phyloP scores from a whole-genome alignment of 2,113 vertebrate species.

The Barbus barbus region DNA sequence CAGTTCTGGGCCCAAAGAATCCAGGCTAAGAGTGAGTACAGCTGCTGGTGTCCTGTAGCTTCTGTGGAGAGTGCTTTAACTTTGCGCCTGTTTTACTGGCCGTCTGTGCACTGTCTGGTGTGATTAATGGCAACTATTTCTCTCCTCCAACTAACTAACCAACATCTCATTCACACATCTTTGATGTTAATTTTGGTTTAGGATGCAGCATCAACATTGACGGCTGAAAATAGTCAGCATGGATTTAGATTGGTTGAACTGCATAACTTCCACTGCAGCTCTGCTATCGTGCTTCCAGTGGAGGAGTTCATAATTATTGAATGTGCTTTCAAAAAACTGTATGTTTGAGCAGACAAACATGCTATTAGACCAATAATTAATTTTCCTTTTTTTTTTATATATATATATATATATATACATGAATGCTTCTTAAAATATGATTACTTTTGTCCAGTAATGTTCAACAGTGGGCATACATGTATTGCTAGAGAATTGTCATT shows the following conservation, averaged over 20 bases:
- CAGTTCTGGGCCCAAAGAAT: slow-evolving; percentile 67
- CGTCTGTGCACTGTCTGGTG: neutral
- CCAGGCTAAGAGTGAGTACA: slow-evolving; percentile 80
- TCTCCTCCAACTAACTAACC: neutral
- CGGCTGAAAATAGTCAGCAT: neutral
- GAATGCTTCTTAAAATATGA: neutral
- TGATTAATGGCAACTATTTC: neutral
- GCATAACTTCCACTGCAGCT: too few species aligned
- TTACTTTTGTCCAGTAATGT: neutral
- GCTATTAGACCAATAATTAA: neutral
- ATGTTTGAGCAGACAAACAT: neutral
- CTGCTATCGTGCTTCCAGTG: neutral
- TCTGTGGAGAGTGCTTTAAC: slow-evolving; percentile 15
- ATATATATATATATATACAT: too few species aligned
- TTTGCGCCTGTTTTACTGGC: neutral
- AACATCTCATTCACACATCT: neutral
- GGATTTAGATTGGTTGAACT: neutral
- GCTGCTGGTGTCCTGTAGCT: slow-evolving; percentile 10
- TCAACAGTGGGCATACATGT: neutral
- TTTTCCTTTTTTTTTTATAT: too few species aligned
- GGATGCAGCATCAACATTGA: neutral
- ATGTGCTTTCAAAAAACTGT: neutral
- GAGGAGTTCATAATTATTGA: neutral
- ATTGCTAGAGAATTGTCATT: neutral
- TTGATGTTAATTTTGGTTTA: neutral